phyloP scores from a whole-genome alignment of 2,888 invertebrate genomes.

The Parnassius glacialis region DNA sequence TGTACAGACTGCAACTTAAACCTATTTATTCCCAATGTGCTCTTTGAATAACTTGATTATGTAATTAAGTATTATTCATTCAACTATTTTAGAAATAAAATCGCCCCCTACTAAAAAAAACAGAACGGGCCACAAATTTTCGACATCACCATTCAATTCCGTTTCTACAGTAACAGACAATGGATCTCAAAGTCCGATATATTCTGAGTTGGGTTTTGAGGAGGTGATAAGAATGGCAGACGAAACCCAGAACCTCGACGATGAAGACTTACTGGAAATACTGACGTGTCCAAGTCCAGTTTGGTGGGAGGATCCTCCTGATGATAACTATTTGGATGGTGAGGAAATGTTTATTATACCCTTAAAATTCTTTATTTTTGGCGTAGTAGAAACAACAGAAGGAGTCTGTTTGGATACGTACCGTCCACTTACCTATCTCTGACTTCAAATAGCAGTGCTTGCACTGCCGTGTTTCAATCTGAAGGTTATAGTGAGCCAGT shows the following conservation, averaged over 20 bases:
- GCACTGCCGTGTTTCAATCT: too few relatives aligned
- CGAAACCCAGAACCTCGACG: slow-evolving; percentile 48
- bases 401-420: too few relatives aligned
- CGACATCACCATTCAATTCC: not conserved
- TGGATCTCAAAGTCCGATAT: slow-evolving; percentile 6
- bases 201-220: slow-evolving; percentile 41
- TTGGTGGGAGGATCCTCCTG: slow-evolving; percentile 68
- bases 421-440: too few relatives aligned
- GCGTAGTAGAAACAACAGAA: too few relatives aligned
- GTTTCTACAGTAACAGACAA: not conserved
- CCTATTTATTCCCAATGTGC: too few relatives aligned
- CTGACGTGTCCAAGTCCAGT: slow-evolving; percentile 71
- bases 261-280: slow-evolving; percentile 68
- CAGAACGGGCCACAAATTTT: slow-evolving; percentile 5
- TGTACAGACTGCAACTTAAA: too few relatives aligned
- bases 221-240: slow-evolving; percentile 53
- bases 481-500: too few relatives aligned
- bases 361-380: too few relatives aligned
- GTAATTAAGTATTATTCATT: too few relatives aligned
- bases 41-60: too few relatives aligned
- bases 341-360: not conserved
- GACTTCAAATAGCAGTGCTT: too few relatives aligned
- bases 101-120: slow-evolving; percentile 21
- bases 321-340: slow-evolving; percentile 36
- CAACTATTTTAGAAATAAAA: slow-evolving; percentile 16